A percentile compares a stretch with the other conserved stretches of the same genome.
Conservation (phyloP, 2,113 vertebrate species). For the Illadopsis cleaveri region DNA sequence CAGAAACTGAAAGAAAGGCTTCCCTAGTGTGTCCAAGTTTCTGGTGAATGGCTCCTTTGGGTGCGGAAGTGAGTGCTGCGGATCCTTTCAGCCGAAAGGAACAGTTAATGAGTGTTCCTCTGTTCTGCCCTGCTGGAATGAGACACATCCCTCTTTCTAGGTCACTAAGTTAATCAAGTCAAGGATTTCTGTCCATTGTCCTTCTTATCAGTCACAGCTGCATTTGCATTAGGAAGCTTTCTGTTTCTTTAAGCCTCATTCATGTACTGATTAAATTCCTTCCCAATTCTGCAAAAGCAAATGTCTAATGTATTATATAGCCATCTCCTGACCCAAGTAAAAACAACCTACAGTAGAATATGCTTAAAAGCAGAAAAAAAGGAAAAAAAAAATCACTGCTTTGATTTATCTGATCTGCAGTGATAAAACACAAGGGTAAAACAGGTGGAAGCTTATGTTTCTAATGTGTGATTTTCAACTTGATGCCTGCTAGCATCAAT, state of each 20-base stretch:
- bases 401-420: background rate
- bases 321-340: constrained; percentile 2
- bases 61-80: constrained; percentile 32
- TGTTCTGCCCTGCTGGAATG: constrained; percentile 56
- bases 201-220: constrained; percentile 67
- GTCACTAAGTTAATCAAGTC: constrained; percentile 73
- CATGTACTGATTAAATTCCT: constrained; percentile 51
- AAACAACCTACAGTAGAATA: background rate
- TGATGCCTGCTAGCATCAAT: background rate
- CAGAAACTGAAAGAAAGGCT: constrained; percentile 47
- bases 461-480: background rate
- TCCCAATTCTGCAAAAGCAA: constrained; percentile 41
- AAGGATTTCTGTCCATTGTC: constrained; percentile 66
- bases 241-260: constrained; percentile 56
- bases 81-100: constrained; percentile 57
- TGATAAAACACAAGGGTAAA: background rate
- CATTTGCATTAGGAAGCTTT: constrained; percentile 61
- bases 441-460: background rate
- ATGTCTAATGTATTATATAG: constrained; percentile 49
- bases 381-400: background rate
- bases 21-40: constrained; percentile 52
- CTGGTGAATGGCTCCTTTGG: constrained; percentile 59
- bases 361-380: constrained; percentile 7
- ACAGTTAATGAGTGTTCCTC: constrained; percentile 63
- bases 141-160: constrained; percentile 65